A percentile compares a stretch with the other conserved stretches of the same genome.
Evolutionary conservation across 2,888 invertebrate genomes (phyloP).

Genomic region (Pteria penguin): DNA sequence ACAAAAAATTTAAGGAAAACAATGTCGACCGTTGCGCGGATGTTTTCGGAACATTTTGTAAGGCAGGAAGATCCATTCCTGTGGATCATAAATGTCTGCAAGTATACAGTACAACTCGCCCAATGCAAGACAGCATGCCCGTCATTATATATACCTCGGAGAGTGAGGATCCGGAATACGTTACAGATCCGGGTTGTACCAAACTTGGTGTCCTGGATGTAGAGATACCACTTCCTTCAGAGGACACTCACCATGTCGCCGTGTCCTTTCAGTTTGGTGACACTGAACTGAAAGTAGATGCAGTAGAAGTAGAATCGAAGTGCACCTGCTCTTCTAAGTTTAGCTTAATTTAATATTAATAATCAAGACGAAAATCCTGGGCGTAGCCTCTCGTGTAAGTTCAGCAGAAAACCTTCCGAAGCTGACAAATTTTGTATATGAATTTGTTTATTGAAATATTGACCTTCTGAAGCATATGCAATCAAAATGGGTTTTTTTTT

Average conservation of each 20-base stretch:
- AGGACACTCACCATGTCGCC: conserved; percentile 14
- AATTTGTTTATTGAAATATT: no score
- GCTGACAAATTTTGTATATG: no score
- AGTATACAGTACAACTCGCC: background rate
- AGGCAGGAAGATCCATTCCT: conserved; percentile 26
- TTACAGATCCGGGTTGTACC: conserved; percentile 20
- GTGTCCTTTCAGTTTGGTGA: conserved; percentile 34
- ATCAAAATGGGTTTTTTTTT: no score
- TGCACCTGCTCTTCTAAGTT: conserved; percentile 23
- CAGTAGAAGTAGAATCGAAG: conserved; percentile 26
- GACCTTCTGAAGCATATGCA: no score
- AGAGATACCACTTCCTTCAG: conserved; percentile 19
- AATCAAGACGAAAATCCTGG: no score
- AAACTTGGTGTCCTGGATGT: conserved; percentile 30
- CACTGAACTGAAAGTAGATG: conserved; percentile 32
- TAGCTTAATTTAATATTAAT: conserved; percentile 6
- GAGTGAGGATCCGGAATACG: conserved; percentile 11
- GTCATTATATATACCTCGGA: conserved; percentile 15
- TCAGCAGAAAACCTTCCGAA: no score
- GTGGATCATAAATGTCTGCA: conserved; percentile 11
- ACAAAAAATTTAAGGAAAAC: conserved; percentile 1
- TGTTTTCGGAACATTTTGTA: conserved; percentile 25
- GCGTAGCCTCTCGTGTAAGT: no score
- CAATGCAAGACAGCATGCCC: conserved; percentile 27
- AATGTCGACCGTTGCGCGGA: conserved; percentile 9